These are phyloP conservation scores for Glaucidium brasilianum DNA, from an alignment of 2,113 vertebrate genomes.

Conservation along the genomic window DNA sequence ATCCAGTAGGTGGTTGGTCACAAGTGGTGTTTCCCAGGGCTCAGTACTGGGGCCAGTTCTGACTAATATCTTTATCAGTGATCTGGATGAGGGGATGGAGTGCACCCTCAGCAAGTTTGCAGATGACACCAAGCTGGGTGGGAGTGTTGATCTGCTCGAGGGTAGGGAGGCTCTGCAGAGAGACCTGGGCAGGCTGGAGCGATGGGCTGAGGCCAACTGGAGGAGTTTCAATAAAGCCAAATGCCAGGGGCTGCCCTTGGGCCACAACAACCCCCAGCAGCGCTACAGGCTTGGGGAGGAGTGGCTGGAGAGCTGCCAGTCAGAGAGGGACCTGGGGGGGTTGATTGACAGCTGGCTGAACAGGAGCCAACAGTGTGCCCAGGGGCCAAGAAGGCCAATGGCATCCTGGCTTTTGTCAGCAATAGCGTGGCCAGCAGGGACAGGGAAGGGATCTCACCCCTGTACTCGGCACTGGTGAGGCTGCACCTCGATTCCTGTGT, in stretches of 20 bases:
- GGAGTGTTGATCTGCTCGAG: background rate
- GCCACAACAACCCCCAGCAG: background rate
- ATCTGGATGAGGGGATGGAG: background rate
- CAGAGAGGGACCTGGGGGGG: background rate
- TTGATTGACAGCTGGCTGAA: background rate
- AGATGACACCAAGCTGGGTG: background rate
- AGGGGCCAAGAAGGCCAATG: background rate
- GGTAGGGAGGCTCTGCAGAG: background rate
- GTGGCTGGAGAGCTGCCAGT: background rate
- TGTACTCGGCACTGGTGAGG: background rate
- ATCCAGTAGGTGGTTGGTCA: background rate
- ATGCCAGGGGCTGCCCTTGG: background rate
- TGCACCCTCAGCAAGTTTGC: background rate
- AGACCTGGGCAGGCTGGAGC: background rate
- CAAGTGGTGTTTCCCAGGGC: background rate
- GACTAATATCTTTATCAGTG: too few species aligned
- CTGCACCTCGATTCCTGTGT: background rate
- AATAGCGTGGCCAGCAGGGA: background rate
- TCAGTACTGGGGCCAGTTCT: background rate
- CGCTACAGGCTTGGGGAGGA: background rate
- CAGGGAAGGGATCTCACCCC: too few species aligned
- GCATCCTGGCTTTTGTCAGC: background rate
- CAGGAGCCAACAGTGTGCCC: background rate
- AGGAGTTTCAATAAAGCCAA: background rate
- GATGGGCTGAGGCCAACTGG: accelerated